phyloP scores from a whole-genome alignment of 1,140 invertebrate genomes.

The Bombus confusus region DNA sequence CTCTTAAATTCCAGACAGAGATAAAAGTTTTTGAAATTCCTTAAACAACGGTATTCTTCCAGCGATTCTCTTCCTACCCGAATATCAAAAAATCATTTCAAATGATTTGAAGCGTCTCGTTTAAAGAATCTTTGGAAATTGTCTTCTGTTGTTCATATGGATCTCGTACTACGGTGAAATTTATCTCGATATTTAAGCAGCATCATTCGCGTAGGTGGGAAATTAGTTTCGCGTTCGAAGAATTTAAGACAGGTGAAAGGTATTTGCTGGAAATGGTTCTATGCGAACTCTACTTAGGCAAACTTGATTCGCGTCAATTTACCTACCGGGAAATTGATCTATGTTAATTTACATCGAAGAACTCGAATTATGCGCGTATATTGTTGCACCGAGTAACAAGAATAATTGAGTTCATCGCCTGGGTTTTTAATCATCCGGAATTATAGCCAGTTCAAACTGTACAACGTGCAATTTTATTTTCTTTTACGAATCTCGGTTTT shows the following conservation, averaged over 20 bases:
- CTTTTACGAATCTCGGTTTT: not conserved
- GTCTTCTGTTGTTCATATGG: too few species aligned
- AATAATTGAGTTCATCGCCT: not conserved
- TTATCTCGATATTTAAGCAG: too few species aligned
- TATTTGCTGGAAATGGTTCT: not conserved
- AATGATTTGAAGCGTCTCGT: too few species aligned
- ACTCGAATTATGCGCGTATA: not conserved
- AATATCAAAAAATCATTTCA: too few species aligned
- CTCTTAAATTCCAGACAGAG: not conserved
- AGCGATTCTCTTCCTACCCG: not conserved
- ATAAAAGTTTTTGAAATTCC: not conserved
- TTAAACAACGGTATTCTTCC: not conserved
- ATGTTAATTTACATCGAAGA: not conserved
- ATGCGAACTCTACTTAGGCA: not conserved
- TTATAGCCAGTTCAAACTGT: too few species aligned
- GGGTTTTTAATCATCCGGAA: too few species aligned
- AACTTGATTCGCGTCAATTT: not conserved
- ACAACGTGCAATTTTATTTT: fast-evolving
- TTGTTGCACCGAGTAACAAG: not conserved
- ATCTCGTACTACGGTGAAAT: too few species aligned
- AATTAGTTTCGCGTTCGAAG: not conserved
- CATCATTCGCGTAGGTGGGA: not conserved
- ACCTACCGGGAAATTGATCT: not conserved
- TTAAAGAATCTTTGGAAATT: too few species aligned
- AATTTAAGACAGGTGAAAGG: fast-evolving